Conservation (phyloP, 2,113 vertebrate species). For the Phylloscopus whistleri region DNA sequence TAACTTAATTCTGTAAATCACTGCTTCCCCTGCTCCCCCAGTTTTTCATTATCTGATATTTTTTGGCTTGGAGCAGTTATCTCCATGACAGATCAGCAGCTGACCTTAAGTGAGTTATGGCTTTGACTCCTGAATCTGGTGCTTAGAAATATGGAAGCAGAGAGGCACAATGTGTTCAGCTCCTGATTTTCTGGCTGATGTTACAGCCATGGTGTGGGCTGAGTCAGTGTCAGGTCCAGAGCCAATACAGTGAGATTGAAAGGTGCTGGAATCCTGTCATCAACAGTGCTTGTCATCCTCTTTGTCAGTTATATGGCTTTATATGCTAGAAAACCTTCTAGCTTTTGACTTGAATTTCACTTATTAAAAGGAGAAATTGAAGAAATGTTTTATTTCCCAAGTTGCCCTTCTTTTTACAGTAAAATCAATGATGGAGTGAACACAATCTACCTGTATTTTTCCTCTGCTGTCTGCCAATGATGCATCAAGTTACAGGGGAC, state of each 20-base stretch:
- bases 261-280: background rate
- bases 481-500: background rate
- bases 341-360: background rate
- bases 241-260: background rate
- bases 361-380: background rate
- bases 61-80: background rate
- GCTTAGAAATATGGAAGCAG: background rate
- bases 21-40: background rate
- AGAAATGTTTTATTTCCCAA: background rate
- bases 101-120: background rate
- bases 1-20: background rate
- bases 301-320: background rate
- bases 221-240: background rate
- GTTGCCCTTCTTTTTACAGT: background rate
- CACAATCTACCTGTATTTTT: background rate
- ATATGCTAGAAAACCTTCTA: background rate
- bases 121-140: background rate
- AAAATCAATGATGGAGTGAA: background rate
- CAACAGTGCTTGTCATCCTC: background rate
- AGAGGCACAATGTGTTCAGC: background rate
- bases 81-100: background rate
- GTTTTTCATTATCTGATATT: background rate
- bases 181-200: background rate
- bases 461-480: background rate
- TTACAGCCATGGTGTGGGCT: background rate